Percentiles rank a stretch among this genome's conserved stretches.
Conservation (phyloP, 2,113 vertebrate species). For the Motacilla tschutschensis region DNA sequence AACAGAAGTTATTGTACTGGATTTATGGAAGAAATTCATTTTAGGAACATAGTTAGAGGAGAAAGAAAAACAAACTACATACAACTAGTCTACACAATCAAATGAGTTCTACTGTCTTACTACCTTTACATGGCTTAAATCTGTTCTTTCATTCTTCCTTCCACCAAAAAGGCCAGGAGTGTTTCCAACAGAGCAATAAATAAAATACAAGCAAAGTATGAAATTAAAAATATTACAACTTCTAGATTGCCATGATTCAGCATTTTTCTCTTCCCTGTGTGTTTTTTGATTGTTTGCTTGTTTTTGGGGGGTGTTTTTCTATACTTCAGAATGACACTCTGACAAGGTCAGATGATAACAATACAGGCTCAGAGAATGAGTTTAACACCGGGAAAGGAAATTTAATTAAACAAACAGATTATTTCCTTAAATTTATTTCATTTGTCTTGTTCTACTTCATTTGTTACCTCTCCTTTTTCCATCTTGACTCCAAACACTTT, state of each 20-base stretch:
- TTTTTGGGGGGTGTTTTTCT: rapidly evolving
- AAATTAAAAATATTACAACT: neutral
- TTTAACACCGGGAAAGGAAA: neutral
- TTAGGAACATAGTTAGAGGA: conserved; percentile 50
- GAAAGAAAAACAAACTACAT: neutral
- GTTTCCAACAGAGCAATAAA: neutral
- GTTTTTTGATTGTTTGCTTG: neutral
- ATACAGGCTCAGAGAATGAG: neutral
- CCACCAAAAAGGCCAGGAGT: neutral
- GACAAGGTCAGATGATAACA: neutral
- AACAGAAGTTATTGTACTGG: conserved; percentile 65
- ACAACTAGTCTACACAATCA: conserved; percentile 7
- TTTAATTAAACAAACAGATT: neutral
- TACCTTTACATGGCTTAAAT: neutral
- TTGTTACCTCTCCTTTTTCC: neutral
- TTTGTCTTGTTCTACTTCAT: neutral
- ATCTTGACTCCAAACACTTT: neutral
- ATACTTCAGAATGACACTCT: neutral
- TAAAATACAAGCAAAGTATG: neutral
- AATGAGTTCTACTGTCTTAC: neutral
- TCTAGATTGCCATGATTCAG: neutral
- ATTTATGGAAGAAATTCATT: conserved; percentile 64
- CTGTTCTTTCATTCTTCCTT: neutral
- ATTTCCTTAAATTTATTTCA: neutral
- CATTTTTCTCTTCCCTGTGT: neutral